Conservation (phyloP, 2,888 invertebrate species). For the Synergus japonicus region DNA sequence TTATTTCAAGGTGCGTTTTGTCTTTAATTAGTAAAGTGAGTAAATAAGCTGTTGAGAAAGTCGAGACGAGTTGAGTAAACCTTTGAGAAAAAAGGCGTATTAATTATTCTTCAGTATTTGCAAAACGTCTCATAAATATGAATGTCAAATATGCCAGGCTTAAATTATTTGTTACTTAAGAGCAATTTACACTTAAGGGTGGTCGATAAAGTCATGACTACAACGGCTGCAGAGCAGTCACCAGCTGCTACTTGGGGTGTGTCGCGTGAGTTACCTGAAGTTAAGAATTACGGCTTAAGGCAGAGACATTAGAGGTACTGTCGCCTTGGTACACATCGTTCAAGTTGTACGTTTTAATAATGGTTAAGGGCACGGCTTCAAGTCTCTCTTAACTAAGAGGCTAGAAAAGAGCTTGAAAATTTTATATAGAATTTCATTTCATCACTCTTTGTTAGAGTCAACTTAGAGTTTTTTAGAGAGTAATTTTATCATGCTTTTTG, state of each 20-base stretch:
- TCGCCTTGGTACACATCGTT: slow-evolving; percentile 23
- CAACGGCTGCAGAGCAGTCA: background rate
- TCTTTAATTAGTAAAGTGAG: background rate
- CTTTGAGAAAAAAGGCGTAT: background rate
- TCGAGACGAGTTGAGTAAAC: background rate
- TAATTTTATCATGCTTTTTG: too few relatives aligned
- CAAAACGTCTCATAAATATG: slow-evolving; percentile 20
- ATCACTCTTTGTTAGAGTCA: too few relatives aligned
- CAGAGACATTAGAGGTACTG: slow-evolving; percentile 22
- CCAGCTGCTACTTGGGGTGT: slow-evolving; percentile 11
- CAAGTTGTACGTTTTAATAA: slow-evolving; percentile 34
- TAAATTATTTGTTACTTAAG: slow-evolving; percentile 4
- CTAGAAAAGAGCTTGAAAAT: slow-evolving; percentile 13
- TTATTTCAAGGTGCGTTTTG: background rate
- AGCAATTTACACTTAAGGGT: slow-evolving; percentile 26
- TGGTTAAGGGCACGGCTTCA: slow-evolving; percentile 28
- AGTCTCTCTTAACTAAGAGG: background rate
- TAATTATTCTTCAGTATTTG: slow-evolving; percentile 4
- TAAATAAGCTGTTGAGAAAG: background rate
- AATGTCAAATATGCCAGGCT: slow-evolving; percentile 13
- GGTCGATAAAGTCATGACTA: slow-evolving; percentile 33
- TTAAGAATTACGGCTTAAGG: slow-evolving; percentile 28
- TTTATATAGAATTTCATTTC: background rate
- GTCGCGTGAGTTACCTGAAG: slow-evolving; percentile 26
- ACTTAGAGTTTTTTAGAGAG: background rate